Percentiles rank a stretch among this genome's conserved stretches.
Conservation (phyloP, 2,113 vertebrate genomes). For the Megaptera novaeangliae region DNA sequence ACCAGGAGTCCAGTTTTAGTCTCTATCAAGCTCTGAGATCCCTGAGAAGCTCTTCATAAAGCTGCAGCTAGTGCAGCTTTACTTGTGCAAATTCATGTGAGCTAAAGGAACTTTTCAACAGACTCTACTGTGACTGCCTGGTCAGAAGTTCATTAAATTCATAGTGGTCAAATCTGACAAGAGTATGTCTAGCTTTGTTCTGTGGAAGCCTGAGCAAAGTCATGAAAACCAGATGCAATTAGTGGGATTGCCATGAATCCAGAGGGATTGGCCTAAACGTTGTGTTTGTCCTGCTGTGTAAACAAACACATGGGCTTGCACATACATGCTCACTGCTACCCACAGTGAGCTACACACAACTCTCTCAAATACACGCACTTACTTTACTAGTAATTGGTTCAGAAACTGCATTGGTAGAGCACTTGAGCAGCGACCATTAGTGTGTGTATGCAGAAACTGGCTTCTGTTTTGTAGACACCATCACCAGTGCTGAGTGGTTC, state of each 20-base stretch:
- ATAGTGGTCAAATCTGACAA: neutral
- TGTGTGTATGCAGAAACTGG: neutral
- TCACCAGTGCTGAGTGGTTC: neutral
- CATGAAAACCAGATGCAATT: neutral
- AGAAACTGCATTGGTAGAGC: neutral
- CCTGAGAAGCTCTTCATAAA: neutral
- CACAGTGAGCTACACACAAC: neutral
- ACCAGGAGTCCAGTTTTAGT: neutral
- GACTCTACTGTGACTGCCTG: neutral
- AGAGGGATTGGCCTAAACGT: neutral
- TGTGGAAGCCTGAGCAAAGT: neutral
- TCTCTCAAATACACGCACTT: neutral
- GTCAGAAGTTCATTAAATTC: neutral
- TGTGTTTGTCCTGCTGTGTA: neutral
- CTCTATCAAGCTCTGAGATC: neutral
- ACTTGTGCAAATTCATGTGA: neutral
- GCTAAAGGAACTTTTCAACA: neutral
- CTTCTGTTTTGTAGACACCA: neutral
- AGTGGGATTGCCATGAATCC: neutral
- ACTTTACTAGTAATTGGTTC: neutral
- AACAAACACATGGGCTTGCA: neutral
- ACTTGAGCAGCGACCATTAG: neutral
- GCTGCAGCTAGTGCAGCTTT: neutral
- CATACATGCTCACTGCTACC: neutral
- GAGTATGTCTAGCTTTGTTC: neutral